These are phyloP conservation scores for Bunonema sp. DNA, from an alignment of 2,888 invertebrate genomes.

Conservation along the genomic window DNA sequence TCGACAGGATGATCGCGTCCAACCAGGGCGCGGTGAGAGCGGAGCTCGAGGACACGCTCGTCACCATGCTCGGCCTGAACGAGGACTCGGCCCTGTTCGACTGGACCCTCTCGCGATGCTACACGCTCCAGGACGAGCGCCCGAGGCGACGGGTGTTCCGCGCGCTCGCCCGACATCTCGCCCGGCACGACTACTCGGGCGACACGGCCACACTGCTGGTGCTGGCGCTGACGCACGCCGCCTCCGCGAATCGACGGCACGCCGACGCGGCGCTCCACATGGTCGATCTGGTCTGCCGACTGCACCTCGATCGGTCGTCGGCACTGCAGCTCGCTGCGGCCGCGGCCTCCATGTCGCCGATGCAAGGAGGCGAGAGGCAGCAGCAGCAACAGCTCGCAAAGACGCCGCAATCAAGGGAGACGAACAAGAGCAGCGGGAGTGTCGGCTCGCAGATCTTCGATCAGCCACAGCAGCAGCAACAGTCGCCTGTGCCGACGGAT, in stretches of 20 bases:
- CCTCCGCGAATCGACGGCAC: conserved; percentile 63
- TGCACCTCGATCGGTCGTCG: conserved; percentile 62
- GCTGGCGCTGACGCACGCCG: no score
- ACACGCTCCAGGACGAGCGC: conserved; percentile 72
- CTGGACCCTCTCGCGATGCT: conserved; percentile 94
- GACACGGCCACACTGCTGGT: conserved; percentile 72
- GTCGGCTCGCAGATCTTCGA: no score
- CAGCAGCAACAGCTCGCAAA: no score
- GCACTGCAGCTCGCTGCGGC: conserved; percentile 2
- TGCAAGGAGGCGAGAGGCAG: no score
- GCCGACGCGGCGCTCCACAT: conserved; percentile 67
- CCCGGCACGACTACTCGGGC: conserved; percentile 78
- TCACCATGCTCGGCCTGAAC: conserved; percentile 79
- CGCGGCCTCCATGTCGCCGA: no score
- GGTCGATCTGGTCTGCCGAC: conserved; percentile 72
- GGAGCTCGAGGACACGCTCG: conserved; percentile 78
- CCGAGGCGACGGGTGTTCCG: no score
- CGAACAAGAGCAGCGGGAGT: no score
- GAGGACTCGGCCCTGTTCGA: conserved; percentile 76
- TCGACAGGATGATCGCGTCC: conserved; percentile 73
- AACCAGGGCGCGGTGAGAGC: conserved; percentile 56
- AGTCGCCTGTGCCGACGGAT: conserved; percentile 59
- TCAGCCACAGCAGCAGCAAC: no score
- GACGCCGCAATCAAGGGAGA: no score
- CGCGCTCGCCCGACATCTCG: conserved; percentile 85